phyloP scores from a whole-genome alignment of 2,888 invertebrate species.

The Morpho achilles region DNA sequence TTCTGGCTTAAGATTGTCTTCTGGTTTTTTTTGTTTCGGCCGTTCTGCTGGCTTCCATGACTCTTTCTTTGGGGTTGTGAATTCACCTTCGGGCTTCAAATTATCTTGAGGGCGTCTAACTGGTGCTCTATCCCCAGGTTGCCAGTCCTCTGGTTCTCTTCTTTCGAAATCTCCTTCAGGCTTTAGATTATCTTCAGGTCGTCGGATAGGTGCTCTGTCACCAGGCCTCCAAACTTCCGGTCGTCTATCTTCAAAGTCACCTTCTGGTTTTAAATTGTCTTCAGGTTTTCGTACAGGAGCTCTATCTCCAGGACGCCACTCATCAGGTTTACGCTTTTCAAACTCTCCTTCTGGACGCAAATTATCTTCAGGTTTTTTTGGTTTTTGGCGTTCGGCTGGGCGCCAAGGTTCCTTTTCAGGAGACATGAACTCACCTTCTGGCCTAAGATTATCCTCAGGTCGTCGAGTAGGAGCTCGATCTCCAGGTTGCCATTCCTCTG shows the following conservation, averaged over 20 bases:
- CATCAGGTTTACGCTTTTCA: constrained; percentile 47
- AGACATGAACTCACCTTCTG: constrained; percentile 74
- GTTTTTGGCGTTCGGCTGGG: constrained; percentile 52
- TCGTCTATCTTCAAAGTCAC: constrained; percentile 65
- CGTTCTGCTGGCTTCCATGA: constrained; percentile 67
- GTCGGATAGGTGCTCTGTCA: constrained; percentile 64
- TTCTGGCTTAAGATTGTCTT: constrained; percentile 56
- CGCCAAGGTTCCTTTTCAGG: constrained; percentile 75
- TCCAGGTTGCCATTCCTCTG: constrained; percentile 51
- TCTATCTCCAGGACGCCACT: constrained; percentile 54
- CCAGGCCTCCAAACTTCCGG: constrained; percentile 63
- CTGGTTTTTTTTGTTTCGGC: constrained; percentile 32
- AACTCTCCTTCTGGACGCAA: constrained; percentile 74
- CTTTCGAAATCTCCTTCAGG: constrained; percentile 73
- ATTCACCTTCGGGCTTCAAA: constrained; percentile 72
- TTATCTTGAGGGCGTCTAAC: constrained; percentile 70
- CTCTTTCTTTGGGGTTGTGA: constrained; percentile 50
- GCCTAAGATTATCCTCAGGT: constrained; percentile 71
- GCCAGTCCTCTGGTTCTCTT: constrained; percentile 51
- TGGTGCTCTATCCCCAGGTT: constrained; percentile 69
- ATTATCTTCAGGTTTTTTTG: constrained; percentile 64
- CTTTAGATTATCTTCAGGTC: constrained; percentile 70
- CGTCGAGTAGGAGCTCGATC: constrained; percentile 53
- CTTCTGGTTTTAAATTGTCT: constrained; percentile 81
- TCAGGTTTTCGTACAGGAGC: constrained; percentile 41